These are phyloP conservation scores for Callospermophilus lateralis DNA, from an alignment of 2,113 vertebrate species.

Conservation along the genomic window DNA sequence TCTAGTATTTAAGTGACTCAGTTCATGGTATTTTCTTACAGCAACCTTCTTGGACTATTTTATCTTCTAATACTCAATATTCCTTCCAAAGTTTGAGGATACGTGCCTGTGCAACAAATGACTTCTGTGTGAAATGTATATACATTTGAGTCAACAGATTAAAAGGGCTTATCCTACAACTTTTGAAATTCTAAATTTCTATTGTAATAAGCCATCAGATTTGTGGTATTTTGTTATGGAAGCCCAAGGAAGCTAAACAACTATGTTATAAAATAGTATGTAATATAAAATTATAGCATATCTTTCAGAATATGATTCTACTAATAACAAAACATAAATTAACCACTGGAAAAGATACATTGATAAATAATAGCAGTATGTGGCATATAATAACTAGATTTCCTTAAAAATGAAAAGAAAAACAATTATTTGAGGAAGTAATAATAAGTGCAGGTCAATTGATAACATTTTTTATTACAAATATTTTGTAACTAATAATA, in stretches of 20 bases:
- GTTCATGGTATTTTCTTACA: not conserved
- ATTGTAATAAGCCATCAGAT: not conserved
- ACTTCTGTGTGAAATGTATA: not conserved
- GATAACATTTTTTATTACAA: conserved; percentile 35
- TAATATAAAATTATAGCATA: not conserved
- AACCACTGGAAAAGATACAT: not conserved
- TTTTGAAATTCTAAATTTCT: not conserved
- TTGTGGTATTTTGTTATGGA: not conserved
- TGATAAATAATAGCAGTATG: not conserved
- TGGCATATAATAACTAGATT: conserved; percentile 4
- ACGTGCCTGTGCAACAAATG: not conserved
- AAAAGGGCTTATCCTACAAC: not conserved
- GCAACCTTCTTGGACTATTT: not conserved
- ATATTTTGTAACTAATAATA: conserved; percentile 30
- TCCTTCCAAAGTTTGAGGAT: not conserved
- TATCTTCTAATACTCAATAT: not conserved
- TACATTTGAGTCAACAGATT: not conserved
- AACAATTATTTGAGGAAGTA: not conserved
- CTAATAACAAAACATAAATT: not conserved
- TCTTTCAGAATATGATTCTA: not conserved
- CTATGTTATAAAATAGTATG: not conserved
- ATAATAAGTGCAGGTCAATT: not conserved
- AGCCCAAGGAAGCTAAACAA: not conserved
- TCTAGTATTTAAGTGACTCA: not conserved
- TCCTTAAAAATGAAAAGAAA: not conserved